Percentiles rank a stretch among this genome's conserved stretches.
phyloP scores from a whole-genome alignment of 2,113 vertebrate genomes.

The Steatornis caripensis region DNA sequence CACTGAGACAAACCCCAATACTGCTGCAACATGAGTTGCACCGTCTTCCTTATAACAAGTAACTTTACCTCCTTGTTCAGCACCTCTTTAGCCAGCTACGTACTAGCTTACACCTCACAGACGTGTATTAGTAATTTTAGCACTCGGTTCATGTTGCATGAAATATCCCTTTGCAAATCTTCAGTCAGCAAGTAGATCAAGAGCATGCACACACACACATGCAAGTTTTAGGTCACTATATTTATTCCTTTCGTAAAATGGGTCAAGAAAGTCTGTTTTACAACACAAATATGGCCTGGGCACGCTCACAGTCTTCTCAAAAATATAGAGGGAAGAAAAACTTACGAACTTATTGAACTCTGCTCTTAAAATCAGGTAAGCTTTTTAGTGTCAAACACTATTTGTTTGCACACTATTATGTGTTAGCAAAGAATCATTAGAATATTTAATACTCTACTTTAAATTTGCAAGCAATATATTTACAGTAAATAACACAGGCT shows the following conservation, averaged over 20 bases:
- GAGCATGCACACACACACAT: neutral
- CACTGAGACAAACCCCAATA: neutral
- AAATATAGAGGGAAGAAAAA: neutral
- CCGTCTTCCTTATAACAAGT: neutral
- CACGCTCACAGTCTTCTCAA: neutral
- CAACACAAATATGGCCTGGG: neutral
- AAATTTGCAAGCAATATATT: neutral
- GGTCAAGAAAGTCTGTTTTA: neutral
- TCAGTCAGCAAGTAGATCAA: neutral
- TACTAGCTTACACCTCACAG: neutral
- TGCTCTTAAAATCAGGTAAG: neutral
- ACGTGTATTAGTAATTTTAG: neutral
- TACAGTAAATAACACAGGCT: neutral
- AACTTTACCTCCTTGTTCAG: conserved; percentile 8
- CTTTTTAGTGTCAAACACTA: neutral
- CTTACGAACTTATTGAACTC: neutral
- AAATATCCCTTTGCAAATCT: neutral
- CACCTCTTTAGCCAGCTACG: neutral
- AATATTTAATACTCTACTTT: neutral
- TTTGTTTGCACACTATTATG: neutral
- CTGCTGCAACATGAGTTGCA: neutral
- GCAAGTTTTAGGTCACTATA: neutral
- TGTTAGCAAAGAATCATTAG: neutral
- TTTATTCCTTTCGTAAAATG: neutral
- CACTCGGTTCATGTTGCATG: neutral